A percentile compares a stretch with the other conserved stretches of the same genome.
phyloP scores from a whole-genome alignment of 1,140 invertebrate genomes.

The Drosophila mauritiana region DNA sequence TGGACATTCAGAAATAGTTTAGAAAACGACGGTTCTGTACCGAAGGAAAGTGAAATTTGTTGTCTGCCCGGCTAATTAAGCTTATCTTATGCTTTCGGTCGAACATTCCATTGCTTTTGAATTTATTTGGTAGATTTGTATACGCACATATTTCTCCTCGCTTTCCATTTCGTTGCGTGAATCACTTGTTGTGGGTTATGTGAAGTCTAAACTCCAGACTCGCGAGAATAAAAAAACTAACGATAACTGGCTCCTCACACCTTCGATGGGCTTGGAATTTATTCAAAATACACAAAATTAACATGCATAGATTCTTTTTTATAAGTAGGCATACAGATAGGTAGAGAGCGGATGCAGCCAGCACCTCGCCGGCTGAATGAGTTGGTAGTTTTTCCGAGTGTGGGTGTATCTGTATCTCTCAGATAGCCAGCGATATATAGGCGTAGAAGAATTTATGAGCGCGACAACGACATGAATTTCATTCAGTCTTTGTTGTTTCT shows the following conservation, averaged over 20 bases:
- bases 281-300: slow-evolving; percentile 39
- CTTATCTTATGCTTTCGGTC: slow-evolving; percentile 31
- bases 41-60: slow-evolving; percentile 45
- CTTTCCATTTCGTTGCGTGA: slow-evolving; percentile 59
- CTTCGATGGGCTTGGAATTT: slow-evolving; percentile 45
- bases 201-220: too few relatives aligned
- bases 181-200: slow-evolving; percentile 29
- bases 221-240: slow-evolving; percentile 4
- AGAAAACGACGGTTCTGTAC: slow-evolving; percentile 24
- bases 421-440: slow-evolving; percentile 47
- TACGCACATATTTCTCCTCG: slow-evolving; percentile 12
- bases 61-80: slow-evolving; percentile 22
- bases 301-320: slow-evolving; percentile 54
- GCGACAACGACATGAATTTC: slow-evolving; percentile 60
- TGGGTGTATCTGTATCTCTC: slow-evolving; percentile 38
- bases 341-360: slow-evolving; percentile 31
- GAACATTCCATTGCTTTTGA: slow-evolving; percentile 31
- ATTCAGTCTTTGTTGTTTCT: slow-evolving; percentile 52
- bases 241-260: slow-evolving; percentile 37
- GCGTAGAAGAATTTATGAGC: slow-evolving; percentile 55
- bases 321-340: slow-evolving; percentile 11
- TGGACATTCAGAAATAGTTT: slow-evolving; percentile 7
- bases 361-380: slow-evolving; percentile 43
- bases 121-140: slow-evolving; percentile 8
- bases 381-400: slow-evolving; percentile 37